Base-by-base conservation (phyloP, 2,113 vertebrate genomes). In the Prionailurus bengalensis region DNA sequence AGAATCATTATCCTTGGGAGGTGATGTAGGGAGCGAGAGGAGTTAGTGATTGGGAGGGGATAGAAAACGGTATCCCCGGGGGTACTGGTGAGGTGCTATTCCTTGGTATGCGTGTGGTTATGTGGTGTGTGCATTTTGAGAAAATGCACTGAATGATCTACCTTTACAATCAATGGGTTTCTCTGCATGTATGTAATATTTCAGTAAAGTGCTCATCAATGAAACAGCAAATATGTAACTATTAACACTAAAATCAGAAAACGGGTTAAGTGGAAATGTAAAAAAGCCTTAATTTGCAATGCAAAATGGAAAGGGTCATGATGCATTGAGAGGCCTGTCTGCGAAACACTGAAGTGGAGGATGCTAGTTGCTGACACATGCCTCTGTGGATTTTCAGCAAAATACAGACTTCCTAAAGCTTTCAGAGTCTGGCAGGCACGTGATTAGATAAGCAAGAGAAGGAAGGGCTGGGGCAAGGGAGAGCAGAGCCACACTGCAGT, bases 231-330 rank as follows among this genome's bases (percentile, higher is more conserved):
- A 51, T 33, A 66, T 1, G 25, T n/a, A 61, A 78, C 31, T 74
- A 74, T 76, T 80, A 89, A 81, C 68, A 84, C 29, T 85, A 45
- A 95, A 89, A 78, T 10, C 15, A n/a, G 29, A 53, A 71, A 85
- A 89, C 27, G 42, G 17, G 3, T 89, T 95, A 91, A 39, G 73
- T 80, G 19, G 76, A 70, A 91, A 89, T 14, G 8, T 61, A 48
- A 96, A 81, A 92, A 86, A 0, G 0, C 17, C 21, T 73, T 13
- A 21, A 53, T 63, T 84, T 97, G 89, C 25, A 25, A 9, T 63
- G 27, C 93, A 95, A 95, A 91, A 79, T 31, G 31, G 19, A 12
- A 94, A 94, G 31, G 25, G 76, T 90, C 66, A 65, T 15, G 65
- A 79, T 17, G n/a, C 0, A 51, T 5, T 71, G 65, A 58, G 13